Percentiles rank a stretch among this genome's conserved stretches.
Evolutionary conservation across 1,140 invertebrate genomes (phyloP).

Genomic region (Trachelipus rathkii): DNA sequence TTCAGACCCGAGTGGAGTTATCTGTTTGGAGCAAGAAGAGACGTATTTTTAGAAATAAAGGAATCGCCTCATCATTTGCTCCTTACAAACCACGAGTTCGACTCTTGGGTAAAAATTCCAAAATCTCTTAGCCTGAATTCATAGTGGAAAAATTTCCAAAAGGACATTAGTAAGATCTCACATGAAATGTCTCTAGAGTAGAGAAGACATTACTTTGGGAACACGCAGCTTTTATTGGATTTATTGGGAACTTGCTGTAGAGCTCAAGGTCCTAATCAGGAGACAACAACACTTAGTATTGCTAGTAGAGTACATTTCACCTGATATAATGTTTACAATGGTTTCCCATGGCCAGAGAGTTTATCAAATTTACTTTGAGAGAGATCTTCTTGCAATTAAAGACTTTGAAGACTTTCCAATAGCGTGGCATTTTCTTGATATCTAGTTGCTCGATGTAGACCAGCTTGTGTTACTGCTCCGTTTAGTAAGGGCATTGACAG

Average conservation of each 20-base stretch:
- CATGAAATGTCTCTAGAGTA: slow-evolving; percentile 51
- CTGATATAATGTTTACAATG: slow-evolving; percentile 97
- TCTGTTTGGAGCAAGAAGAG: slow-evolving; percentile 41
- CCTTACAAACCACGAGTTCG: slow-evolving; percentile 44
- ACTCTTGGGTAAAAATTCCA: slow-evolving; percentile 61
- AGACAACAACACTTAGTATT: slow-evolving; percentile 75
- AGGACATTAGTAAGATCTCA: slow-evolving; percentile 56
- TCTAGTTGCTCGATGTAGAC: slow-evolving; percentile 69
- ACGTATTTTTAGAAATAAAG: slow-evolving; percentile 29
- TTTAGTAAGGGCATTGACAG: slow-evolving; percentile 77
- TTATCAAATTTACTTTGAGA: slow-evolving; percentile 86
- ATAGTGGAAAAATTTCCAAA: slow-evolving; percentile 85
- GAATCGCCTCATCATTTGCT: slow-evolving; percentile 26
- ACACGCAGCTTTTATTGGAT: slow-evolving; percentile 53
- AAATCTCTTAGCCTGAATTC: slow-evolving; percentile 82
- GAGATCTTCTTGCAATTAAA: slow-evolving; percentile 84
- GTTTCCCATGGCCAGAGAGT: slow-evolving; percentile 84
- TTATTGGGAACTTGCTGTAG: slow-evolving; percentile 35
- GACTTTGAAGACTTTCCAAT: slow-evolving; percentile 72
- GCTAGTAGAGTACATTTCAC: slow-evolving; percentile 82
- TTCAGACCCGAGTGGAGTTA: slow-evolving; percentile 45
- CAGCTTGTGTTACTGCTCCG: slow-evolving; percentile 84
- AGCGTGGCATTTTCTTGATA: slow-evolving; percentile 75
- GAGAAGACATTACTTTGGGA: slow-evolving; percentile 54
- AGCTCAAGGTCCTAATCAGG: slow-evolving; percentile 53